These are phyloP conservation scores for Drosophila colorata DNA, from an alignment of 2,888 invertebrate species.

Conservation along the genomic window DNA sequence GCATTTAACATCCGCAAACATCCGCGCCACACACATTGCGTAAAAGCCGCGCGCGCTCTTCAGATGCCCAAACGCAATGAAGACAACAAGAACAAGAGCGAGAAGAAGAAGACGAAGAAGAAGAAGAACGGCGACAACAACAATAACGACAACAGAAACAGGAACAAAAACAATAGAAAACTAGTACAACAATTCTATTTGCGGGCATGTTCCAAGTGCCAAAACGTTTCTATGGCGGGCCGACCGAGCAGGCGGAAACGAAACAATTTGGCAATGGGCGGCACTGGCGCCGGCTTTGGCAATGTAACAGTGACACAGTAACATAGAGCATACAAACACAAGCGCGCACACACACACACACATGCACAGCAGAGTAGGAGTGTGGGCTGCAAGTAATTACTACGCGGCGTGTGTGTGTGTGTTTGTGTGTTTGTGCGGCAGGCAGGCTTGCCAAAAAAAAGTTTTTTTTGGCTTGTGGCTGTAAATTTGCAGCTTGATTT, in stretches of 20 bases:
- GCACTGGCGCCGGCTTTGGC: constrained; percentile 67
- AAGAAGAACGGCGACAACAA: not conserved
- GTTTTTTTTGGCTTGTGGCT: constrained; percentile 25
- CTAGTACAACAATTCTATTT: constrained; percentile 56
- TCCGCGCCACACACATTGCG: constrained; percentile 51
- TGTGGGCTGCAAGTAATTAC: constrained; percentile 1
- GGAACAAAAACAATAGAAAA: constrained; percentile 23
- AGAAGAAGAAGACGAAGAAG: not conserved
- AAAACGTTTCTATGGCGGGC: constrained; percentile 54
- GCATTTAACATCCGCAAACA: constrained; percentile 38
- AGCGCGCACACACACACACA: not conserved
- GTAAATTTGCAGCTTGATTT: constrained; percentile 45
- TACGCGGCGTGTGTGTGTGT: constrained; percentile 7
- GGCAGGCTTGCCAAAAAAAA: constrained; percentile 38
- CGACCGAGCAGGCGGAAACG: constrained; percentile 18
- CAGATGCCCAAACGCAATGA: constrained; percentile 53
- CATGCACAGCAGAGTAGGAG: not conserved
- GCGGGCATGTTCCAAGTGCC: constrained; percentile 64
- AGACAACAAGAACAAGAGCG: constrained; percentile 34
- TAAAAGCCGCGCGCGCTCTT: constrained; percentile 59
- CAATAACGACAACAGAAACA: constrained; percentile 18
- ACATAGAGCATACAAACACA: constrained; percentile 35
- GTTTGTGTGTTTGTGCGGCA: constrained; percentile 1
- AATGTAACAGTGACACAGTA: constrained; percentile 77
- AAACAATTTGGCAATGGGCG: constrained; percentile 50